Evolutionary conservation across 2,888 invertebrate species (phyloP).

Genomic region (Liposcelis brunnea): DNA sequence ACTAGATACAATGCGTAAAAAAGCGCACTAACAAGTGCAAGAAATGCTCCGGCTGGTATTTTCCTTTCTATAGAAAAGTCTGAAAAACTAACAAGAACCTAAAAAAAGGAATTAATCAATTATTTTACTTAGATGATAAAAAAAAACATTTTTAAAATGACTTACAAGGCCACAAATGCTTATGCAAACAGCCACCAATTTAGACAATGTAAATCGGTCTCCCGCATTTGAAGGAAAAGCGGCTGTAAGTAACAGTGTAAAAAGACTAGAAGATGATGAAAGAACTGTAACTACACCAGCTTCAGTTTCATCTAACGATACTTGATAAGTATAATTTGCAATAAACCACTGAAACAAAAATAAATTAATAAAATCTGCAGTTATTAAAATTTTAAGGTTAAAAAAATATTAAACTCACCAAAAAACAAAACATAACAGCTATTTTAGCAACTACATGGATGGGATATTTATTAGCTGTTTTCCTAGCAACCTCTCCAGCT

Average conservation of each 20-base stretch:
- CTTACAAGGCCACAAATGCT: conserved; percentile 66
- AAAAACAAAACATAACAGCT: conserved; percentile 66
- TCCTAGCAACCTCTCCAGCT: conserved; percentile 58
- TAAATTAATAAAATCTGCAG: conserved; percentile 4
- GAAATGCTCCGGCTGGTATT: conserved; percentile 58
- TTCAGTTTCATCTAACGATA: conserved; percentile 67
- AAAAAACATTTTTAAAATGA: conserved; percentile 18
- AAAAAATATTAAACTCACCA: conserved; percentile 38
- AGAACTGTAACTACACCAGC: conserved; percentile 76
- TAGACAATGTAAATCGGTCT: conserved; percentile 75
- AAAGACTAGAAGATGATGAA: conserved; percentile 75
- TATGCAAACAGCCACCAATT: conserved; percentile 59
- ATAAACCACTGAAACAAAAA: conserved; percentile 69
- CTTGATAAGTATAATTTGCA: conserved; percentile 83
- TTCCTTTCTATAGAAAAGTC: conserved; percentile 19
- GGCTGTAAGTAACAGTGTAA: conserved; percentile 74
- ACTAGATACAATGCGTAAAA: conserved; percentile 84
- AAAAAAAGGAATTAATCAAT: conserved; percentile 17
- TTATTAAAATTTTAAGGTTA: conserved; percentile 9
- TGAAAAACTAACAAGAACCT: conserved; percentile 43
- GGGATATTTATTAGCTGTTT: conserved; percentile 59
- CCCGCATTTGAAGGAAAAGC: conserved; percentile 64
- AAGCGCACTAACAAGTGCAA: conserved; percentile 72
- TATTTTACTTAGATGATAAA: not conserved
- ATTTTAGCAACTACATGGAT: conserved; percentile 57